phyloP scores from a whole-genome alignment of 2,797 vertebrate genomes.

The Ctenopoma kingsleyae region DNA sequence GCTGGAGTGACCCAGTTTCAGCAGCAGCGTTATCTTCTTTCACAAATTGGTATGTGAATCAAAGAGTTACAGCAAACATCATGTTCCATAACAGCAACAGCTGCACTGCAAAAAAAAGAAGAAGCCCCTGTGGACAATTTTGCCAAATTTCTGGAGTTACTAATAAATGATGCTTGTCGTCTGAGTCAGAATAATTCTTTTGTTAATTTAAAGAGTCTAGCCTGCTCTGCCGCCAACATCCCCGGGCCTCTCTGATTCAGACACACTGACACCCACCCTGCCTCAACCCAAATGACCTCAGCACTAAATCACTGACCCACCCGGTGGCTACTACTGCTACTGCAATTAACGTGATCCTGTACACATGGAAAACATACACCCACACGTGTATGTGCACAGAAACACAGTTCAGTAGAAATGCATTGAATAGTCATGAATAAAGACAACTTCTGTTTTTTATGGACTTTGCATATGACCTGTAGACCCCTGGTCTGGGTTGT shows the following conservation, averaged over 20 bases:
- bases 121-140: slow-evolving; percentile 14
- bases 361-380: neutral
- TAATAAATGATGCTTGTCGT: slow-evolving; percentile 13
- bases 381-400: neutral
- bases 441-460: slow-evolving; percentile 45
- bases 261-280: slow-evolving; percentile 1
- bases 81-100: slow-evolving; percentile 19
- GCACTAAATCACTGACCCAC: slow-evolving; percentile 33
- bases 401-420: neutral
- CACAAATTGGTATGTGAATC: neutral
- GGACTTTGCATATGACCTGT: slow-evolving; percentile 46
- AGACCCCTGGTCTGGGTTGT: slow-evolving; percentile 16
- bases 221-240: neutral
- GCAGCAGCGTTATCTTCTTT: slow-evolving; percentile 7
- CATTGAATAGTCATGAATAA: slow-evolving; percentile 31
- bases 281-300: slow-evolving; percentile 15
- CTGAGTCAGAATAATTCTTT: slow-evolving; percentile 2
- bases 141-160: slow-evolving; percentile 22
- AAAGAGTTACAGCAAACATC: slow-evolving; percentile 31
- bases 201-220: slow-evolving; percentile 8
- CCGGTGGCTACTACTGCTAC: slow-evolving; percentile 29
- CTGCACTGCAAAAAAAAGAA: neutral
- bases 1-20: neutral
- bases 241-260: slow-evolving; percentile 1
- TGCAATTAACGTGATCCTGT: slow-evolving; percentile 11